Conservation (phyloP, 2,888 invertebrate genomes). For the Hoplodrina blanda region DNA sequence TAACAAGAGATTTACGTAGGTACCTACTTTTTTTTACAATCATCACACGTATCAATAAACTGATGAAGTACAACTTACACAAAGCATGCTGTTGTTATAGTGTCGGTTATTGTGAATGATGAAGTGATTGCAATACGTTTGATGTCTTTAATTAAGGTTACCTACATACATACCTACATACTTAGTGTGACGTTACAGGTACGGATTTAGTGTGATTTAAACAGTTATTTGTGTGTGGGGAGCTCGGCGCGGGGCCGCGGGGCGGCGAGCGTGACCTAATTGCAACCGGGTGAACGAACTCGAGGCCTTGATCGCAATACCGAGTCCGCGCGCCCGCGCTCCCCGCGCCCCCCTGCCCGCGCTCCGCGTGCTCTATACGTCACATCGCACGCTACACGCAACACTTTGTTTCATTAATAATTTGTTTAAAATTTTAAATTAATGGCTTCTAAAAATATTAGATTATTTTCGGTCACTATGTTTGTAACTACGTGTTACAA, state of each 20-base stretch:
- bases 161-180: constrained; percentile 78
- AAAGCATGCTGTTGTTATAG: constrained; percentile 9
- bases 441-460: constrained; percentile 66
- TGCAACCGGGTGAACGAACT: constrained; percentile 89
- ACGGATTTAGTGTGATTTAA: constrained; percentile 86
- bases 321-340: constrained; percentile 70
- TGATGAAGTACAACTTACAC: constrained; percentile 15
- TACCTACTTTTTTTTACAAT: constrained; percentile 36
- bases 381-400: constrained; percentile 72
- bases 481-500: constrained; percentile 53
- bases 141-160: constrained; percentile 69
- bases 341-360: constrained; percentile 56
- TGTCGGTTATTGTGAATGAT: constrained; percentile 31
- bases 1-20: constrained; percentile 49
- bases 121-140: constrained; percentile 40
- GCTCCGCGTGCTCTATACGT: constrained; percentile 71
- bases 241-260: constrained; percentile 78
- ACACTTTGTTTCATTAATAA: constrained; percentile 78
- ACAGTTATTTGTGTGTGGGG: constrained; percentile 86
- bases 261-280: constrained; percentile 87
- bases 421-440: constrained; percentile 66
- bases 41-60: constrained; percentile 33
- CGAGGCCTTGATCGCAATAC: constrained; percentile 90
- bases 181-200: constrained; percentile 82
- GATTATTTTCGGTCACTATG: constrained; percentile 60